A percentile compares a stretch with the other conserved stretches of the same genome.
These are phyloP conservation scores for Ceratina australensis DNA, from an alignment of 1,140 invertebrate species.

Conservation along the genomic window DNA sequence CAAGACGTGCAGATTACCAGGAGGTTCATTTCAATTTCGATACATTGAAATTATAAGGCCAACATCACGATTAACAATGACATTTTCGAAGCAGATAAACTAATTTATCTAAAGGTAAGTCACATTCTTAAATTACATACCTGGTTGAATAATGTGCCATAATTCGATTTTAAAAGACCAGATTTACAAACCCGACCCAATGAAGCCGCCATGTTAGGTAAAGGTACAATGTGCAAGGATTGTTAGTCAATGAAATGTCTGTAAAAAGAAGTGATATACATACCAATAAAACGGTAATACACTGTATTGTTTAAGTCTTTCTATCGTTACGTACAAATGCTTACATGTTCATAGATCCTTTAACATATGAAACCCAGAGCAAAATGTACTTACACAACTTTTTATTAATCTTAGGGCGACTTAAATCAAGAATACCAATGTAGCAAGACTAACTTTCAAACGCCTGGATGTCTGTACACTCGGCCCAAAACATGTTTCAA, in stretches of 20 bases:
- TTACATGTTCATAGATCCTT: background rate
- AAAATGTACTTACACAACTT: slow-evolving; percentile 40
- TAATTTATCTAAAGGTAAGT: background rate
- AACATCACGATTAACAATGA: background rate
- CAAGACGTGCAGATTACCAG: slow-evolving; percentile 43
- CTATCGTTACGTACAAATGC: background rate
- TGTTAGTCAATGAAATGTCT: slow-evolving; percentile 59
- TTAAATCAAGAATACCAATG: slow-evolving; percentile 41
- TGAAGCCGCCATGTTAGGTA: slow-evolving; percentile 89
- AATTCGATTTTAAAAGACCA: slow-evolving; percentile 84
- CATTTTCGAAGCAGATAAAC: background rate
- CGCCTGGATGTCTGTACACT: background rate
- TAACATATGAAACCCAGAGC: background rate
- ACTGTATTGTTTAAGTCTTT: background rate
- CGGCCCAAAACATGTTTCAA: too few relatives aligned
- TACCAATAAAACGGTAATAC: background rate
- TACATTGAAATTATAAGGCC: slow-evolving; percentile 21
- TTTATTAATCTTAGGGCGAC: slow-evolving; percentile 11
- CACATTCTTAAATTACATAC: slow-evolving; percentile 69
- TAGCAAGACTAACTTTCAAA: slow-evolving; percentile 4
- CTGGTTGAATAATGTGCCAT: slow-evolving; percentile 78
- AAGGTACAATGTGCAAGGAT: slow-evolving; percentile 69
- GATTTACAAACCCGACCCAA: slow-evolving; percentile 90
- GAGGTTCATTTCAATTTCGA: slow-evolving; percentile 1
- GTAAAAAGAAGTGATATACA: background rate